Conservation (phyloP, 2,113 vertebrate species). For the Anser cygnoides region DNA sequence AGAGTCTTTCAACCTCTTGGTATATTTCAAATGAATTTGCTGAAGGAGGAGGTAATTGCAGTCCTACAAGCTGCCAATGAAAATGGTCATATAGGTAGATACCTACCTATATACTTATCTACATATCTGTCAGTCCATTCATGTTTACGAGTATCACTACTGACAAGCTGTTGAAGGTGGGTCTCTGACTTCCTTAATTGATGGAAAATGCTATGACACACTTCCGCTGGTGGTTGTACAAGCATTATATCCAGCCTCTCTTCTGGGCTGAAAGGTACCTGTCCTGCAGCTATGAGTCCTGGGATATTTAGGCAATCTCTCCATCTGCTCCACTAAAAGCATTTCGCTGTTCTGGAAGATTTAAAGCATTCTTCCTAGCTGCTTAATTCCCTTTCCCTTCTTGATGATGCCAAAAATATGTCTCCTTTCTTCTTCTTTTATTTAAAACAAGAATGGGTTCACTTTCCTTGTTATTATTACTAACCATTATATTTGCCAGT, state of each 20-base stretch:
- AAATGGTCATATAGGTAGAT: not conserved
- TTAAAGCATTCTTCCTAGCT: not conserved
- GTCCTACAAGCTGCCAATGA: not conserved
- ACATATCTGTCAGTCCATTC: not conserved
- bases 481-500: not conserved
- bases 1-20: not conserved
- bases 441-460: not conserved
- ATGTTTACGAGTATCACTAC: not conserved
- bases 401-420: not conserved
- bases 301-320: not conserved
- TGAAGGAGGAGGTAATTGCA: not conserved
- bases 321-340: not conserved
- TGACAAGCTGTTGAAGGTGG: not conserved
- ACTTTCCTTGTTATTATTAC: not conserved
- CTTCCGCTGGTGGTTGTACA: not conserved
- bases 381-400: not conserved
- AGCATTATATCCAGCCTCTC: not conserved
- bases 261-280: not conserved
- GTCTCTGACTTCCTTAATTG: not conserved
- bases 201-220: not conserved
- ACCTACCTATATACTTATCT: not conserved
- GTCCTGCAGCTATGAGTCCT: not conserved
- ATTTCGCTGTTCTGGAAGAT: not conserved
- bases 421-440: not conserved
- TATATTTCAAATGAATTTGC: not conserved